Evolutionary conservation across 2,888 invertebrate species (phyloP), one percentile per base, ranked within the genome.

Genomic region (Scelioninae gen. 1): DNA sequence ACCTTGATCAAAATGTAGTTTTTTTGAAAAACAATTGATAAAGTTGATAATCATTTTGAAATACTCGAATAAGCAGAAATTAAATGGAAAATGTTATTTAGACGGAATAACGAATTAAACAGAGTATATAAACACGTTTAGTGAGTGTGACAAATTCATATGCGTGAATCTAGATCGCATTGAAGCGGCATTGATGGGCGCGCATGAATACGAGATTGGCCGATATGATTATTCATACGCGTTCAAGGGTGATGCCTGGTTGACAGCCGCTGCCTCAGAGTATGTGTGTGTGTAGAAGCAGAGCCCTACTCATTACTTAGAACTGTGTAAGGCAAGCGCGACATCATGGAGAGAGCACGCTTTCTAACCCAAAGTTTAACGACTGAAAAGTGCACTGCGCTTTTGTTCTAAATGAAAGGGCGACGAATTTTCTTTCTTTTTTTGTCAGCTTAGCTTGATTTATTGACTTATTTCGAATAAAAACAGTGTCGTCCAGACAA

Each of bases 201-300:
- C 81, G 74, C 87, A 88, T 87, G 88, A 88, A 88, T 88, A 87
- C 86, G 85, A 88, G 88, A 89, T 89, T 86, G 87, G 85, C 86
- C 85, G 87, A 89, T 87, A 88, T 88, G 88, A 88, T 89, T 89
- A 89, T 89, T 89, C 89, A 89, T 89, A 87, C 85, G 87, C 87
- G 87, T 89, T 88, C 85, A 84, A 87, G 85, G 85, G 87, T 86
- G 88, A 89, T 82, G 87, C 84, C 85, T 88, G 87, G 89, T 89
- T 90, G 90, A 90, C 89, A 90, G 89, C 85, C 89, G 87, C 88
- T 89, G 89, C 84, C 79, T 72, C 85, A 76, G 81, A 69, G 53
- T 74, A 58, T 65, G 72, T 38, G 72, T 45, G 65, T 9, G 65
- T 9, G 65, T 34, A 15, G 9, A 65, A 65, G 60, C 51, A 16